Base-by-base conservation (phyloP, 1,140 invertebrate genomes). In the Parasteatoda tepidariorum region DNA sequence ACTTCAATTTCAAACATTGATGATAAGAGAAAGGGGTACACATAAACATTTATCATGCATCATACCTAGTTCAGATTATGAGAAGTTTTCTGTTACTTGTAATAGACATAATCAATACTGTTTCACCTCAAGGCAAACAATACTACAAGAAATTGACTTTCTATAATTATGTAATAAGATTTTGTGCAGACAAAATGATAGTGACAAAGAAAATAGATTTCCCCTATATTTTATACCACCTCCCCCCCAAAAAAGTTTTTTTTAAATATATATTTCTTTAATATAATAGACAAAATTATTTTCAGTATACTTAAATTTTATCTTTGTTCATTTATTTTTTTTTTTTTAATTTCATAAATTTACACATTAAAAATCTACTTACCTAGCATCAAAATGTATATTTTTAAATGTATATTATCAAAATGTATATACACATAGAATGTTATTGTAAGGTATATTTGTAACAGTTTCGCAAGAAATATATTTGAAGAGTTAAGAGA, bases 21-120 rank as follows among this genome's bases (percentile, higher is more conserved):
- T n/a, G n/a, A n/a, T n/a, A n/a, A n/a, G n/a, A n/a, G n/a, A n/a
- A 48, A 48, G 38, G 38, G 48, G 28, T 48, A 55, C 9, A 71
- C 30, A 71, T 24, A 71, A 13, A 71, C 26, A 26, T 13, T 31
- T 34, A 57, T n/a, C 68, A 71, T 71, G 68, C 68, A 57, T 54
- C 68, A 71, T 71, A 71, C 68, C 68, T 71, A 71, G 11, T n/a
- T 7, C 1, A 13, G 28, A n/a, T n/a, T 24, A 48, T n/a, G 57
- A 70, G 41, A 24, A 57, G 11, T 71, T 71, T 26, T 59, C 57
- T 59, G 18, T 24, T 22, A 59, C 38, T 48, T 9, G 38, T 13
- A 48, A 48, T 48, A 9, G 9, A 13, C 18, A 13, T 48, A 13
- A 0, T 9, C 9, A 48, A 48, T 48, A 13, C 9, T 18, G 18